Base-by-base conservation (phyloP, 1,140 invertebrate genomes). In the Drosophila simulans region DNA sequence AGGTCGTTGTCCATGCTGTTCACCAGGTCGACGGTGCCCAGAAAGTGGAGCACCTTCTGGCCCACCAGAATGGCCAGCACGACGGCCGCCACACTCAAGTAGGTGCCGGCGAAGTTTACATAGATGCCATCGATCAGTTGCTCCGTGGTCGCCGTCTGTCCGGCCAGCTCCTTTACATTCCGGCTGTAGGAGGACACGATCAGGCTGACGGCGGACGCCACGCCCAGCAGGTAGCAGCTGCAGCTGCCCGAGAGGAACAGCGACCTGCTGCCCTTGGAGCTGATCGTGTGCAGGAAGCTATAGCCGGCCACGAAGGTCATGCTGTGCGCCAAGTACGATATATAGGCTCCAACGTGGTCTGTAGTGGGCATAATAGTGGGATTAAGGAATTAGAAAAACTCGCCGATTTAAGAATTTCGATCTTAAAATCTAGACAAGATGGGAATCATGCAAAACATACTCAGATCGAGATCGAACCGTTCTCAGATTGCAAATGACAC, bases 1-100 rank as follows among this genome's bases (percentile, higher is more conserved):
- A 92, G 20, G 0, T 92, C 91, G 17, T 92, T 84, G 58, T 92
- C 91, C 77, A 92, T n/a, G 49, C 88, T 90, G 22, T 89, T 91
- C 0, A 64, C 73, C 51, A 76, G 43, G 11, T 92, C 91, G 13
- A 92, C 85, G 0, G 63, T 83, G 39, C 91, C 91, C 34, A 90
- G 45, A 11, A 79, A 86, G 17, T 84, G 73, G 0, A 92, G 58
- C 31, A 90, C 88, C 45, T 91, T 91, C n/a, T 90, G 65, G 2
- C 88, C 84, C 27, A 92, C 73, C 2, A 92, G 62, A 0, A 92
- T 27, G 5, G 72, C 84, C 49, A 92, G 52, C 49, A 84, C 64
- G 0, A 48, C 77, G 5, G 78, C 62, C 0, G 91, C 65, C 27
- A 90, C 77, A 8, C 81, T 74, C 4, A 92, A 37, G 65, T 92